Base-by-base conservation (phyloP, 1,140 invertebrate species). In the Callitettix versicolor region DNA sequence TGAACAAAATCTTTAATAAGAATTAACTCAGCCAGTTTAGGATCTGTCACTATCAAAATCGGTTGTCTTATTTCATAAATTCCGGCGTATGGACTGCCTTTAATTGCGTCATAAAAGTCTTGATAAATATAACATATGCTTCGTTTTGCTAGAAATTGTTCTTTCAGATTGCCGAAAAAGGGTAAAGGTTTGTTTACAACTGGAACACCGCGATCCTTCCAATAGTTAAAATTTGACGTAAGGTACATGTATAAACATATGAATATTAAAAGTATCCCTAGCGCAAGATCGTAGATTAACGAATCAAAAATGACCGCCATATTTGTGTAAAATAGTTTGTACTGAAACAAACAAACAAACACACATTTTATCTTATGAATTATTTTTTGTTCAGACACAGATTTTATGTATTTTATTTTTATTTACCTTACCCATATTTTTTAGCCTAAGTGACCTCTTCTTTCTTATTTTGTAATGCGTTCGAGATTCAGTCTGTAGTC, bases 1-100 rank as follows among this genome's bases (percentile, higher is more conserved):
- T 69, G 59, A 22, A 69, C 61, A 38, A 80, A 81, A 60, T 82
- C 77, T 60, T 76, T 79, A 3, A 78, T 71, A n/a, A 83, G 54
- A 1, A 85, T 71, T 15, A 71, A 64, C 60, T 79, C 81, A 0
- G 82, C 70, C 0, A 85, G 60, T 6, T 79, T 74, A 17, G 79
- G 66, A 61, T 84, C 77, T 9, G 74, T 67, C 1, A 78, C 44
- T 1, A 79, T 59, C 5, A 79, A 55, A 6, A 69, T 62, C 0
- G 78, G 77, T 1, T 71, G 69, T 2, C 67, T 63, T 59, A 71
- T 59, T 3, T 72, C 63, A 62, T 67, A 74, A 30, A 68, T 66
- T 18, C 73, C 69, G 17, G 50, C 59, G 11, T 60, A 55, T 15
- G 30, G 54, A 11, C 60, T 49, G 1, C 36, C 56, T 5, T 48